phyloP scores from a whole-genome alignment of 2,888 invertebrate species.

The Rhingia rostrata region DNA sequence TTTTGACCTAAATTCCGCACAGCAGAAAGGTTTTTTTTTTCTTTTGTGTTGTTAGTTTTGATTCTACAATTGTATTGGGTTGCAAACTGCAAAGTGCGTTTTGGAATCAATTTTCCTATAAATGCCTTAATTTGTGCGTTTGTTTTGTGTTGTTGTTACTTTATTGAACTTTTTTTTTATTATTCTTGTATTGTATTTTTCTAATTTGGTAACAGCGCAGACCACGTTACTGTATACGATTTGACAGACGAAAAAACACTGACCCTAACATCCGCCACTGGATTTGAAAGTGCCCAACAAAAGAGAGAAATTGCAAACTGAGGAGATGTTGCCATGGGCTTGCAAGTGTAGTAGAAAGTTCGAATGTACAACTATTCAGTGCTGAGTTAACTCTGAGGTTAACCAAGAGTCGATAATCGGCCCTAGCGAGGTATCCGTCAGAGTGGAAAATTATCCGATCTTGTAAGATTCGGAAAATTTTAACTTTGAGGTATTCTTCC shows the following conservation, averaged over 20 bases:
- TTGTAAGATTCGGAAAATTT: too few species aligned
- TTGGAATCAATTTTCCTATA: constrained; percentile 25
- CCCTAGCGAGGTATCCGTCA: too few species aligned
- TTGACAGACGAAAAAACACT: constrained; percentile 67
- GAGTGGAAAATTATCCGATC: too few species aligned
- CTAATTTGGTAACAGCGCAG: neutral
- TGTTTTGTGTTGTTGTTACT: neutral
- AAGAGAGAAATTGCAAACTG: constrained; percentile 50
- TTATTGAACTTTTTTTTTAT: constrained; percentile 5
- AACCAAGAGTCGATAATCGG: too few species aligned
- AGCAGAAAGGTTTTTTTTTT: constrained; percentile 8
- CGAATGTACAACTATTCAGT: too few species aligned
- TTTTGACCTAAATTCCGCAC: constrained; percentile 68
- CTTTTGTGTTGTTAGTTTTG: neutral
- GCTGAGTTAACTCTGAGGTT: too few species aligned
- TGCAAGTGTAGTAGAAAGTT: too few species aligned
- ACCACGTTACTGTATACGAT: constrained; percentile 13
- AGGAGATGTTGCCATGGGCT: constrained; percentile 15
- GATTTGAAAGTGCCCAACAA: constrained; percentile 10
- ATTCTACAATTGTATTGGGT: constrained; percentile 1
- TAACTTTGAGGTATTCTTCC: too few species aligned
- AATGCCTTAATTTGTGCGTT: constrained; percentile 48
- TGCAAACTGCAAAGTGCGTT: constrained; percentile 4
- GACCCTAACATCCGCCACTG: constrained; percentile 38
- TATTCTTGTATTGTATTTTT: constrained; percentile 29